Conservation (phyloP, 2,113 vertebrate genomes). For the Colossoma macropomum region DNA sequence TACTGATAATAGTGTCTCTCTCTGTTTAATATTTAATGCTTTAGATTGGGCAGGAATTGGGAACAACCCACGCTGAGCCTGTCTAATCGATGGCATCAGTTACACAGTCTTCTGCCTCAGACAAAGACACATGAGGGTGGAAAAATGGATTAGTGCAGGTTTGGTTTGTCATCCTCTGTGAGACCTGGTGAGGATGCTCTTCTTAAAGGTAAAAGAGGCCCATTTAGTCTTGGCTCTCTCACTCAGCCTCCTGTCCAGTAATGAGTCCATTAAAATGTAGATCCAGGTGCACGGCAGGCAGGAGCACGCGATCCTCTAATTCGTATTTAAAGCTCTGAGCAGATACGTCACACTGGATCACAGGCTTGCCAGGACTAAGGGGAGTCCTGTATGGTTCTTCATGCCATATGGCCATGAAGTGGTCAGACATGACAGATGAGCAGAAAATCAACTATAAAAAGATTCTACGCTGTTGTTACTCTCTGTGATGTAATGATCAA, state of each 20-base stretch:
- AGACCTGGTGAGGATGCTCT: constrained; percentile 38
- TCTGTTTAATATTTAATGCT: constrained; percentile 45
- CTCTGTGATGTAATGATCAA: neutral
- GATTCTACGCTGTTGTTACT: neutral
- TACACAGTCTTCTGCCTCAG: constrained; percentile 59
- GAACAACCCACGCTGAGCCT: constrained; percentile 35
- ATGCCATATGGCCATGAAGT: constrained; percentile 12
- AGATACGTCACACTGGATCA: constrained; percentile 61
- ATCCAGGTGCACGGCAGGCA: constrained; percentile 70
- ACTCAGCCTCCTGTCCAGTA: constrained; percentile 59
- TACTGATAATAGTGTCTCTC: constrained; percentile 15
- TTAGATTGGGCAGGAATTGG: constrained; percentile 22
- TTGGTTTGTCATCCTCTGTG: constrained; percentile 61
- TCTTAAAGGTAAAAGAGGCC: constrained; percentile 24
- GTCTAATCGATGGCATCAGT: constrained; percentile 72
- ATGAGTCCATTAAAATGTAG: constrained; percentile 78
- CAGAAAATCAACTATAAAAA: neutral
- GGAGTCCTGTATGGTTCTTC: neutral
- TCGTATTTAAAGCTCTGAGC: constrained; percentile 68
- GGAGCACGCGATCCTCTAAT: constrained; percentile 66
- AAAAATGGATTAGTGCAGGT: constrained; percentile 69
- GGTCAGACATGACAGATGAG: neutral
- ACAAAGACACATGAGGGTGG: constrained; percentile 35
- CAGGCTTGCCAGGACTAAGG: constrained; percentile 18
- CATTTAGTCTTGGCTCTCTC: constrained; percentile 54